Conservation (phyloP, 2,797 vertebrate species). For the Buceros bicornis region DNA sequence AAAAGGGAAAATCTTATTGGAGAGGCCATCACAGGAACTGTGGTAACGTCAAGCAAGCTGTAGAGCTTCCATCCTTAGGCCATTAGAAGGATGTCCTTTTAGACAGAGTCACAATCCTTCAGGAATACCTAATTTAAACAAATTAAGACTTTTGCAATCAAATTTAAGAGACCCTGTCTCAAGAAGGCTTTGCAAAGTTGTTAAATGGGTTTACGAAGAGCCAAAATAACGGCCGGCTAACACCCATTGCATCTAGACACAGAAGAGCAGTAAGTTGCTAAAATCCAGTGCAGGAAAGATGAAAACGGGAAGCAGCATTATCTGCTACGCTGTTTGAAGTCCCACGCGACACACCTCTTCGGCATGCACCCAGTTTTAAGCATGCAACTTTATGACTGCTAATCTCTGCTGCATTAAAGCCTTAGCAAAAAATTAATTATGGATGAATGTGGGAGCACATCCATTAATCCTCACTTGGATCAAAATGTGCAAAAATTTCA, state of each 20-base stretch:
- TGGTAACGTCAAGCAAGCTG: neutral
- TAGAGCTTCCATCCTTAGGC: neutral
- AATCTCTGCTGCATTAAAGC: neutral
- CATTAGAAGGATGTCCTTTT: neutral
- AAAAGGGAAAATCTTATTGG: neutral
- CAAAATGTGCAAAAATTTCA: neutral
- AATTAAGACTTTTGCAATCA: slow-evolving; percentile 4
- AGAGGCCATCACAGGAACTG: neutral
- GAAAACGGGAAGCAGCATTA: neutral
- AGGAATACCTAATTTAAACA: neutral
- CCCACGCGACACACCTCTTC: neutral
- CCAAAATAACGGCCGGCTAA: neutral
- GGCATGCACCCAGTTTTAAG: neutral
- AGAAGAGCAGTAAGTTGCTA: neutral
- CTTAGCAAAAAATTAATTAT: slow-evolving; percentile 35
- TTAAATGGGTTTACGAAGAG: neutral
- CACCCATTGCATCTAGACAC: neutral
- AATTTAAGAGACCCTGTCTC: neutral
- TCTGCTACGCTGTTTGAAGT: neutral
- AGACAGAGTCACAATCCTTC: neutral
- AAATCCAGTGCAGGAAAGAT: neutral
- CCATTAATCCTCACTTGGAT: neutral
- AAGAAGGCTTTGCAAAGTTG: slow-evolving; percentile 3
- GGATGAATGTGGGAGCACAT: slow-evolving; percentile 16
- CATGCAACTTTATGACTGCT: neutral